Evolutionary conservation across 2,113 vertebrate genomes (phyloP).

Genomic region (Charina bottae): DNA sequence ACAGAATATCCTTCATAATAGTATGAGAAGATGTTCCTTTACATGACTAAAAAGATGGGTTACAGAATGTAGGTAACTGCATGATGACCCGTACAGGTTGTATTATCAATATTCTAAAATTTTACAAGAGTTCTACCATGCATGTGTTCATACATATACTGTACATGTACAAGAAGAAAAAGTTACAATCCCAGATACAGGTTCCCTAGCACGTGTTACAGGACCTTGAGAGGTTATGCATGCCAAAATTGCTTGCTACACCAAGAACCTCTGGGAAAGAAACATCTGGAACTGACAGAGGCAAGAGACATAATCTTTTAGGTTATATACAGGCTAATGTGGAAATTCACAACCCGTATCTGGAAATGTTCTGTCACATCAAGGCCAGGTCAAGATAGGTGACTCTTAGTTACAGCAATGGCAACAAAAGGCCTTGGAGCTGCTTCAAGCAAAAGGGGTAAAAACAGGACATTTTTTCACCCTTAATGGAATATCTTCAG

Average conservation of each 20-base stretch:
- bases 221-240: neutral
- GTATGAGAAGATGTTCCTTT: neutral
- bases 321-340: neutral
- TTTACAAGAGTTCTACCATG: neutral
- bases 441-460: neutral
- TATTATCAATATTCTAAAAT: neutral
- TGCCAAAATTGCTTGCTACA: neutral
- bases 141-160: neutral
- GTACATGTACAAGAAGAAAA: neutral
- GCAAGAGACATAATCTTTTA: neutral
- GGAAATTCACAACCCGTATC: neutral
- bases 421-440: neutral
- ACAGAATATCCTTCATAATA: neutral
- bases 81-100: neutral
- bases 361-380: neutral
- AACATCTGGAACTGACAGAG: slow-evolving; percentile 4
- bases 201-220: neutral
- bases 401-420: neutral
- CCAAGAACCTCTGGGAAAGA: neutral
- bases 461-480: neutral
- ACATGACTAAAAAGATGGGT: neutral
- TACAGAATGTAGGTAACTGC: neutral
- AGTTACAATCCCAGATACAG: neutral
- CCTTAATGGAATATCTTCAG: neutral
- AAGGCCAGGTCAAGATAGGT: neutral